Evolutionary conservation across 2,797 vertebrate species (phyloP), one percentile per base, ranked within the genome.

Genomic region (Pangasius macronema): DNA sequence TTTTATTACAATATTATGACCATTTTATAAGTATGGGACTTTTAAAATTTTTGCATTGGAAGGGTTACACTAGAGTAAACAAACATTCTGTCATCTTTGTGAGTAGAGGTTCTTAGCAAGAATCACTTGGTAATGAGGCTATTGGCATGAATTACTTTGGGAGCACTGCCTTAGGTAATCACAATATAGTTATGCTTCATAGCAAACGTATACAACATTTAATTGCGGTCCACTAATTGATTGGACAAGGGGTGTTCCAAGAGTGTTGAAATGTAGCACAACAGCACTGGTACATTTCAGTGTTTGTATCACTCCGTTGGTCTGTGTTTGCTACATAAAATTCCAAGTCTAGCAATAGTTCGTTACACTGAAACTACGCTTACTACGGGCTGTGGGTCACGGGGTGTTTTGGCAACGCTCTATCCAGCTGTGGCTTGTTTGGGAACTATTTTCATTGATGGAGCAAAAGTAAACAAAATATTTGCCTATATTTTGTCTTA

Each of bases 161-260:
- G 27, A 65, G 57, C 39, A 18, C 27, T 46, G 39, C 36, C 30
- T 80, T 80, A 22, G 30, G 77, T 36, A 57, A 80, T 80, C 9
- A 65, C 59, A 49, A 65, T 46, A 46, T 14, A 0, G 36, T n/a
- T n/a, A 82, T n/a, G 57, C 80, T 65, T 82, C 81, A 65, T 49
- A 82, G 59, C 39, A 65, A 65, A 49, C 16, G 18, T 46, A 49
- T 18, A 82, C 79, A 42, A 59, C 57, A 81, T 81, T 79, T 81
- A 61, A 22, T 39, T 42, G 11, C 5, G 18, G 14, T 63, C 27
- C 27, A 20, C 59, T 82, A 82, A 65, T 82, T 49, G 27, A 49
- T 18, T 63, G 33, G 30, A 42, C 59, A 46, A 81, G 13, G 0
- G 13, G 13, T 0, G 36, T 82, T 82, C 57, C 80, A 63, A 61